These are phyloP conservation scores for Toxotes chatareus DNA, from an alignment of 2,113 vertebrate genomes.

Conservation along the genomic window DNA sequence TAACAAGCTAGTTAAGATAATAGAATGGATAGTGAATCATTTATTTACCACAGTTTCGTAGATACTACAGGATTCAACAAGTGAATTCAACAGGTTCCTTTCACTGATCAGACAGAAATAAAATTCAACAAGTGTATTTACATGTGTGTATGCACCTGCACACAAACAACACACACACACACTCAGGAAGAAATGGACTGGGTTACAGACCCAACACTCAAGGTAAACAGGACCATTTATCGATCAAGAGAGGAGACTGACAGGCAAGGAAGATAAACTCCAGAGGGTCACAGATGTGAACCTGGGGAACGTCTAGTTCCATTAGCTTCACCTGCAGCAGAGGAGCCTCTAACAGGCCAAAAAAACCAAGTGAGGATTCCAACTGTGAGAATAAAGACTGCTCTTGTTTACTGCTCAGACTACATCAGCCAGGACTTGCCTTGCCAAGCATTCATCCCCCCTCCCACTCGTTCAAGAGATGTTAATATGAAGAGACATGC, in stretches of 20 bases:
- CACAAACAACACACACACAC: conserved; percentile 2
- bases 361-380: conserved; percentile 45
- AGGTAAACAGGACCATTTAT: conserved; percentile 55
- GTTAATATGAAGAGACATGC: conserved; percentile 73
- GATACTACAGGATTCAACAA: conserved; percentile 37
- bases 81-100: conserved; percentile 67
- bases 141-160: background rate
- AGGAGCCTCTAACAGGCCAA: conserved; percentile 39
- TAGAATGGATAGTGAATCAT: background rate
- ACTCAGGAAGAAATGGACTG: conserved; percentile 10
- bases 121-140: background rate
- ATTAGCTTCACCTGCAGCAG: conserved; percentile 75
- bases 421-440: conserved; percentile 47
- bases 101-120: background rate
- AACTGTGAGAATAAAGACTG: conserved; percentile 64
- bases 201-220: background rate
- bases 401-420: conserved; percentile 70
- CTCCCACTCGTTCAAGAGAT: conserved; percentile 43
- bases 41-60: background rate
- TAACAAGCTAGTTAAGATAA: conserved; percentile 39
- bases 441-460: conserved; percentile 58
- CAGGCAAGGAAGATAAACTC: conserved; percentile 70
- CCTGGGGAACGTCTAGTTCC: conserved; percentile 65
- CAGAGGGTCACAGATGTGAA: conserved; percentile 70
- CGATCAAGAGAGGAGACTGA: conserved; percentile 66